phyloP scores from a whole-genome alignment of 2,888 invertebrate species.

The Mythimna pallens region DNA sequence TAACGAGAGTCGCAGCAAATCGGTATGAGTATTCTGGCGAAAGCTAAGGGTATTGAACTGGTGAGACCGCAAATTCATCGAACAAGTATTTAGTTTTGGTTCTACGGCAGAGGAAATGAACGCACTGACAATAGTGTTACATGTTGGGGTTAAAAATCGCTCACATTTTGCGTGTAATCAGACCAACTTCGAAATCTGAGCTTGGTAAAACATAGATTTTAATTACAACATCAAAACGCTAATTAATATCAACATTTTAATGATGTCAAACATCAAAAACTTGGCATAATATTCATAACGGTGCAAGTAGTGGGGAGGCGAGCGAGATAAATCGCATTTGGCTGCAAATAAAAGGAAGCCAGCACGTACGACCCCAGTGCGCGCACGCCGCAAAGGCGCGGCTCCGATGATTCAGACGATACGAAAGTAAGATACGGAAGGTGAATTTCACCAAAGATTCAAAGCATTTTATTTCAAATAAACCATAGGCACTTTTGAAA shows the following conservation, averaged over 20 bases:
- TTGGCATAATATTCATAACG: slow-evolving; percentile 53
- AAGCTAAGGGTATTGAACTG: too few species aligned
- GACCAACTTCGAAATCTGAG: background rate
- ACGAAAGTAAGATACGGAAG: slow-evolving; percentile 10
- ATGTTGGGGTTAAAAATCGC: background rate
- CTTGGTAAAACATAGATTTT: background rate
- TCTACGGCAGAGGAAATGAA: background rate
- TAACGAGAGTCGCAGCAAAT: too few species aligned
- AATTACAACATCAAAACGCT: slow-evolving; percentile 34
- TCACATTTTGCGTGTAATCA: too few species aligned
- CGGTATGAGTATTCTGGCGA: too few species aligned
- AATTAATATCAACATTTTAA: slow-evolving; percentile 52
- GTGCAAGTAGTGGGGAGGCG: slow-evolving; percentile 56
- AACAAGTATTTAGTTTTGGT: too few species aligned
- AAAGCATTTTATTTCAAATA: too few species aligned
- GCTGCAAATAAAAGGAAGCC: slow-evolving; percentile 83
- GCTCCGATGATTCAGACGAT: slow-evolving; percentile 64
- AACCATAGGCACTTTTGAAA: too few species aligned
- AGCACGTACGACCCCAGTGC: slow-evolving; percentile 69
- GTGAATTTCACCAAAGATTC: background rate
- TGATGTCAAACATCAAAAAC: slow-evolving; percentile 40
- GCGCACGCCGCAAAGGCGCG: slow-evolving; percentile 50
- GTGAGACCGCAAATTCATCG: too few species aligned
- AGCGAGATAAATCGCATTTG: slow-evolving; percentile 80
- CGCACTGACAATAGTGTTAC: background rate